These are phyloP conservation scores for Drosophila ohnishii DNA, from an alignment of 1,140 invertebrate genomes.

Conservation along the genomic window DNA sequence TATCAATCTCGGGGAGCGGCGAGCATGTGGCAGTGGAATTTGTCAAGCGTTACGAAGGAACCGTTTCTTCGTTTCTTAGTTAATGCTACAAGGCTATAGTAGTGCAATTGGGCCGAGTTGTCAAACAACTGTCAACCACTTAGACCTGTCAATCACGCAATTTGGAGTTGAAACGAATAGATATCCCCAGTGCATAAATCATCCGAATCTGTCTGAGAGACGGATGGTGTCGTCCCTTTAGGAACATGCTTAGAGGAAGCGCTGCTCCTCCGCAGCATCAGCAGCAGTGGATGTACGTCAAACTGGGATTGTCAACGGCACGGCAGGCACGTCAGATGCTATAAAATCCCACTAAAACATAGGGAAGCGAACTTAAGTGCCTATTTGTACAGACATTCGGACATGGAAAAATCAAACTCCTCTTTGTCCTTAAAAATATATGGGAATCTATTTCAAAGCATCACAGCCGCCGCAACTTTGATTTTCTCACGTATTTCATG, in stretches of 20 bases:
- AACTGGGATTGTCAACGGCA: conserved; percentile 78
- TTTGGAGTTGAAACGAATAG: conserved; percentile 66
- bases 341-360: conserved; percentile 73
- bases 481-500: conserved; percentile 82
- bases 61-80: conserved; percentile 71
- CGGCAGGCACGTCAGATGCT: conserved; percentile 73
- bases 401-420: conserved; percentile 34
- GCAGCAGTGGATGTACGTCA: conserved; percentile 69
- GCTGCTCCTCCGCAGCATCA: conserved; percentile 2
- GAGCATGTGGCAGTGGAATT: conserved; percentile 72
- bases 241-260: conserved; percentile 41
- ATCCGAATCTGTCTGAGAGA: conserved; percentile 53
- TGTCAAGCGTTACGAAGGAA: conserved; percentile 82
- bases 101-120: conserved; percentile 73
- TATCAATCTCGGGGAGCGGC: conserved; percentile 54
- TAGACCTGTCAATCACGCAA: conserved; percentile 79
- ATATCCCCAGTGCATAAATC: conserved; percentile 71
- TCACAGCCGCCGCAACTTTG: conserved; percentile 38
- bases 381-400: conserved; percentile 53
- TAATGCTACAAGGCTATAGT: conserved; percentile 60
- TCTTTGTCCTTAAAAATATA: conserved; percentile 22
- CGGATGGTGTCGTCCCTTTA: conserved; percentile 32
- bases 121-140: conserved; percentile 83
- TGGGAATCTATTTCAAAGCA: conserved; percentile 44
- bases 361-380: conserved; percentile 68